Evolutionary conservation across 1,140 invertebrate species (phyloP).

Genomic region (Nephila pilipes): DNA sequence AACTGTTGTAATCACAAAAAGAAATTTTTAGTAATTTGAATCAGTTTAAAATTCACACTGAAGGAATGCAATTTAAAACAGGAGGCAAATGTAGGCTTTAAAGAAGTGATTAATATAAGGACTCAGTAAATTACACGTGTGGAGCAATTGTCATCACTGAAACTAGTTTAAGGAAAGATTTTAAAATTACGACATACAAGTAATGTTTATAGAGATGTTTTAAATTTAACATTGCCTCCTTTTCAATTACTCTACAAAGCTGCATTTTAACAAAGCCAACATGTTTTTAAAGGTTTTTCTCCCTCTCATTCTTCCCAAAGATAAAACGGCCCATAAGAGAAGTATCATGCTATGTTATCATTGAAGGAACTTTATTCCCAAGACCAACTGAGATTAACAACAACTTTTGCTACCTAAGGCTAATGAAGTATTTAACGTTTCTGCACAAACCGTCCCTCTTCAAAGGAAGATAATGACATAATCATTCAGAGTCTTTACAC

Average conservation of each 20-base stretch:
- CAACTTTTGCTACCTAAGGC: not conserved
- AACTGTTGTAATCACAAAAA: too few species aligned
- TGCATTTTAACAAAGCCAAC: not conserved
- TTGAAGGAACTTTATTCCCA: not conserved
- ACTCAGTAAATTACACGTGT: too few species aligned
- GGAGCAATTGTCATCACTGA: not conserved
- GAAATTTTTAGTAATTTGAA: too few species aligned
- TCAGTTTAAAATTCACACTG: too few species aligned
- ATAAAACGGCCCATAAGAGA: not conserved
- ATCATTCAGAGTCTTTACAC: not conserved
- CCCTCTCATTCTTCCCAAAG: not conserved
- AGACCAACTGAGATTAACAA: conserved; percentile 25
- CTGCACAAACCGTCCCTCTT: not conserved
- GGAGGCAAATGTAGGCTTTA: too few species aligned
- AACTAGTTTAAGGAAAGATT: not conserved
- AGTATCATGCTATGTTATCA: not conserved
- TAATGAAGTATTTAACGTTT: not conserved
- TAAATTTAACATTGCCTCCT: not conserved
- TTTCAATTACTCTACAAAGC: not conserved
- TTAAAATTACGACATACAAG: not conserved
- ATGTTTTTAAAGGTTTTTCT: not conserved
- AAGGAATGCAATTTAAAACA: too few species aligned
- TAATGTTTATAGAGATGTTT: not conserved
- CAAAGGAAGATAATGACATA: conserved; percentile 13
- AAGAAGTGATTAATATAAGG: too few species aligned